These are phyloP conservation scores for Orgyia antiqua DNA, from an alignment of 2,888 invertebrate genomes.

Conservation along the genomic window DNA sequence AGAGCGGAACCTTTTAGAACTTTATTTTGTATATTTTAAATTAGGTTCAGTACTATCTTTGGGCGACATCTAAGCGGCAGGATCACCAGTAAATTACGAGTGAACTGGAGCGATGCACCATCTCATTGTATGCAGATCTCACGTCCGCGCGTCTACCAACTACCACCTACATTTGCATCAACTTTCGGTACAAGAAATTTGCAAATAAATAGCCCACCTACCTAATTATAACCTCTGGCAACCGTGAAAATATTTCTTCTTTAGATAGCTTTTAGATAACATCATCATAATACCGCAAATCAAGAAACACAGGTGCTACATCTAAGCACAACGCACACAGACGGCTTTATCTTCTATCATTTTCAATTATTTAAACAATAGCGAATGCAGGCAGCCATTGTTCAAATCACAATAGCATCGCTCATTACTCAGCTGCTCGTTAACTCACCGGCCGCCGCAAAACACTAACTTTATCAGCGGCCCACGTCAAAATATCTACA, in stretches of 20 bases:
- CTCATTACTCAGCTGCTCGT: constrained; percentile 75
- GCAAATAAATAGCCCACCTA: constrained; percentile 41
- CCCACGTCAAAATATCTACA: constrained; percentile 69
- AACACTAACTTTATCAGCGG: constrained; percentile 74
- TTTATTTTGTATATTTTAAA: constrained; percentile 43
- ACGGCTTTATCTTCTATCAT: constrained; percentile 45
- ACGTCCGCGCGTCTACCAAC: constrained; percentile 37
- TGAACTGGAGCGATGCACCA: constrained; percentile 56
- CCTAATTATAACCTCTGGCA: constrained; percentile 36
- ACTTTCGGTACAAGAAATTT: constrained; percentile 54
- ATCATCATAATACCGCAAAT: constrained; percentile 15
- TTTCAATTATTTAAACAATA: constrained; percentile 73
- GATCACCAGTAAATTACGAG: constrained; percentile 64
- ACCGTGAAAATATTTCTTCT: constrained; percentile 20
- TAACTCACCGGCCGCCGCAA: constrained; percentile 63
- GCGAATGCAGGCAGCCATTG: constrained; percentile 65
- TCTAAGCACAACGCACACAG: constrained; percentile 22
- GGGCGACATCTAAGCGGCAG: constrained; percentile 62
- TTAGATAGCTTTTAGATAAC: constrained; percentile 15
- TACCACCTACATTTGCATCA: constrained; percentile 60
- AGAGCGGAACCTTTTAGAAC: no score
- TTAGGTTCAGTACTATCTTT: constrained; percentile 60
- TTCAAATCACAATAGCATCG: constrained; percentile 68
- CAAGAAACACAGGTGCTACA: constrained; percentile 33
- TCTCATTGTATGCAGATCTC: constrained; percentile 72